Percentiles rank a stretch among this genome's conserved stretches.
Evolutionary conservation across 2,797 vertebrate genomes (phyloP).

Genomic region (Vultur gryphus): DNA sequence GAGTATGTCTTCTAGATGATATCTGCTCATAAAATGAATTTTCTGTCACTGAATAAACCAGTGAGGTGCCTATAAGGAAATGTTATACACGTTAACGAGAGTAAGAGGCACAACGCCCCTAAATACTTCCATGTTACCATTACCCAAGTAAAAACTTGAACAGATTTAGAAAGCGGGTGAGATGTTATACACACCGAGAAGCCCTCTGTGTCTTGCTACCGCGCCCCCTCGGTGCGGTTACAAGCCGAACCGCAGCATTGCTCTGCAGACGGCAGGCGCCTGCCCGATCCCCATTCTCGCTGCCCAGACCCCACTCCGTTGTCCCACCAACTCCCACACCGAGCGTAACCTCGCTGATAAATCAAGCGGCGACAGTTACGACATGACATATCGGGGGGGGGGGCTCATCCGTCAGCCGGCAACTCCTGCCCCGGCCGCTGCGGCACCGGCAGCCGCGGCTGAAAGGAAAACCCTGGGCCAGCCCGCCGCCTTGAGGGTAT

Average conservation of each 20-base stretch:
- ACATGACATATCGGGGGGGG: neutral
- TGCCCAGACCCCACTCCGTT: too few relatives aligned
- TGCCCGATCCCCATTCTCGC: too few relatives aligned
- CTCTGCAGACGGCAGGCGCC: neutral
- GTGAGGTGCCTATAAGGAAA: neutral
- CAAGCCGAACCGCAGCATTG: neutral
- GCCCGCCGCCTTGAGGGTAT: neutral
- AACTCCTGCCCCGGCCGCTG: too few relatives aligned
- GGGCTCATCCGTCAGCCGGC: neutral
- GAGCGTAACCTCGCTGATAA: too few relatives aligned
- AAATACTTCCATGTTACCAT: neutral
- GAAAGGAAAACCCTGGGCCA: neutral
- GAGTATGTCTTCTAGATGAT: too few relatives aligned
- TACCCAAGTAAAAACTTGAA: fast-evolving
- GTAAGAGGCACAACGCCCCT: too few relatives aligned
- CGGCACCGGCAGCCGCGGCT: neutral
- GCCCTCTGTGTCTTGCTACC: too few relatives aligned
- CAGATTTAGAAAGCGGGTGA: neutral
- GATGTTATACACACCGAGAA: fast-evolving
- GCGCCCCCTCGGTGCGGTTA: too few relatives aligned
- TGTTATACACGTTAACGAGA: fast-evolving
- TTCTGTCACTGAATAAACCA: neutral
- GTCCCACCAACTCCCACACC: too few relatives aligned
- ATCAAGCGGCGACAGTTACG: fast-evolving
- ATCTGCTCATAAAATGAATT: neutral